These are phyloP conservation scores for Cryptosula pallasiana DNA, from an alignment of 2,888 invertebrate species.

Conservation along the genomic window DNA sequence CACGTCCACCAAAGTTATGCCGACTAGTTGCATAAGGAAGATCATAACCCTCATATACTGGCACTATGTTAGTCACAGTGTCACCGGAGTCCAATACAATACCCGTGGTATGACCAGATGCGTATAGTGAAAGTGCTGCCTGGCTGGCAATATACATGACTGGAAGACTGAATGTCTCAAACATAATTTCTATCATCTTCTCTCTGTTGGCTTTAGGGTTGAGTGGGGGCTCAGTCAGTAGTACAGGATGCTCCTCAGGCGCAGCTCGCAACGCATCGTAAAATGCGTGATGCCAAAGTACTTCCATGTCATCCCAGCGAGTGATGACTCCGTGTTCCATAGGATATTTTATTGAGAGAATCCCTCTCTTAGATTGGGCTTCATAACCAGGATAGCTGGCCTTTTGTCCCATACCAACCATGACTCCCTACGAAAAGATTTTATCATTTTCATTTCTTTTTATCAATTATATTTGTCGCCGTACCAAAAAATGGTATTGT, in stretches of 20 bases:
- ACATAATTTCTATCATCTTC: slow-evolving; percentile 71
- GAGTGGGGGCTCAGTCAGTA: slow-evolving; percentile 85
- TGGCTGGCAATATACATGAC: slow-evolving; percentile 90
- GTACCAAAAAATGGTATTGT: too few species aligned
- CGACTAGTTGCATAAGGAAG: slow-evolving; percentile 57
- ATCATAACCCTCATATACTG: slow-evolving; percentile 75
- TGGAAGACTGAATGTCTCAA: slow-evolving; percentile 63
- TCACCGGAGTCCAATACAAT: slow-evolving; percentile 87
- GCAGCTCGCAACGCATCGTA: slow-evolving; percentile 95
- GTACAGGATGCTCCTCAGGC: slow-evolving; percentile 88
- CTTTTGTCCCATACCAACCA: slow-evolving; percentile 98
- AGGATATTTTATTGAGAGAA: slow-evolving; percentile 58
- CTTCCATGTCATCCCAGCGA: slow-evolving; percentile 63
- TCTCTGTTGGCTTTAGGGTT: slow-evolving; percentile 93
- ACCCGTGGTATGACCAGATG: slow-evolving; percentile 87
- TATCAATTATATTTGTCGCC: too few species aligned
- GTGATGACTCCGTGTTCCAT: slow-evolving; percentile 59
- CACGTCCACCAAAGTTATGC: slow-evolving; percentile 58
- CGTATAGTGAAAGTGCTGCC: slow-evolving; percentile 83
- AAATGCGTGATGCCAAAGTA: slow-evolving; percentile 98
- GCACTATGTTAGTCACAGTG: slow-evolving; percentile 87
- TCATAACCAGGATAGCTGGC: slow-evolving; percentile 94
- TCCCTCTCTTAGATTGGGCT: slow-evolving; percentile 75
- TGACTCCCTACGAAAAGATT: slow-evolving; percentile 55
- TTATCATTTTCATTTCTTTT: too few species aligned